Evolutionary conservation across 1,140 invertebrate species (phyloP).

Genomic region (Geopemphigus sp.): DNA sequence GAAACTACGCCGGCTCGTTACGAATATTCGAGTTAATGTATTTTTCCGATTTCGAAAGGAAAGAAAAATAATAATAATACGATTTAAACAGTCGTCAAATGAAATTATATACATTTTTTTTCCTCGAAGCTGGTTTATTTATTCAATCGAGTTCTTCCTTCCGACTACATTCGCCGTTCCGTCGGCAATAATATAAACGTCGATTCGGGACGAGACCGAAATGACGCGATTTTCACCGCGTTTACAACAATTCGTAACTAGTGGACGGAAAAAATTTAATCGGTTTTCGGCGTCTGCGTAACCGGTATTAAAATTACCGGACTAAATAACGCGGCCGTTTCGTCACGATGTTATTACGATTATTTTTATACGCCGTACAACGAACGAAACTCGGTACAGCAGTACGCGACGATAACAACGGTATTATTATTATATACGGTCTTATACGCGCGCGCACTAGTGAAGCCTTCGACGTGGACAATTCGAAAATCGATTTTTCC

Average conservation of each 20-base stretch:
- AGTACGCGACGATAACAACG: not conserved
- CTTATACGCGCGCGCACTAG: not conserved
- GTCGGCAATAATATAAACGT: not conserved
- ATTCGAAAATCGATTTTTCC: constrained; percentile 43
- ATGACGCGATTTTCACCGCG: constrained; percentile 18
- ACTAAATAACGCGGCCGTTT: too few relatives aligned
- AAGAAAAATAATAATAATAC: not conserved
- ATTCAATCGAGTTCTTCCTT: not conserved
- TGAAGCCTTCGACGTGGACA: not conserved
- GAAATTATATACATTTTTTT: not conserved
- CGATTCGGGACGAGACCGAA: not conserved
- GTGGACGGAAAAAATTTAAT: not conserved
- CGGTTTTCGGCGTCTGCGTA: not conserved
- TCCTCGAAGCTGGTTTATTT: not conserved
- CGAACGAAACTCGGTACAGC: too few relatives aligned
- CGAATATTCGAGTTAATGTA: not conserved
- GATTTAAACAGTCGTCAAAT: not conserved
- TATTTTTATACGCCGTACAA: not conserved
- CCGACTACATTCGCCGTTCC: not conserved
- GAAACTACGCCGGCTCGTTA: not conserved
- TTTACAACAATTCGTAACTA: not conserved
- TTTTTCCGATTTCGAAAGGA: not conserved
- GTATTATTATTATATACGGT: not conserved
- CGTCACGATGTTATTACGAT: not conserved
- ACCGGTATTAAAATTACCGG: too few relatives aligned